Base-by-base conservation (phyloP, 64 coral and sea anemone genomes). In the Dendrophyllia cribrosa region DNA sequence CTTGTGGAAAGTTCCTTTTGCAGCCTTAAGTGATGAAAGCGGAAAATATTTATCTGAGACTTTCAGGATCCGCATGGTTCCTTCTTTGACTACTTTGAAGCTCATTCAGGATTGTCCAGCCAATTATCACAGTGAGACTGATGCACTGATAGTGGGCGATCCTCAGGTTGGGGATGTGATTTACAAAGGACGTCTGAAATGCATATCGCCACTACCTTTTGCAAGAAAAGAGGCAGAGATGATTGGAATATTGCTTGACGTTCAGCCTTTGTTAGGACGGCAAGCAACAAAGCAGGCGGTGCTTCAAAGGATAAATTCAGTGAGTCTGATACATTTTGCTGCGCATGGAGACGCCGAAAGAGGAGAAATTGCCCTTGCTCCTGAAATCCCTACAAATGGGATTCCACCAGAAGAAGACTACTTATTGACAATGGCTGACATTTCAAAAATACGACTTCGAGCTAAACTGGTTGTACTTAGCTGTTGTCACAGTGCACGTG, bases 311-410 rank as follows among this genome's bases (percentile, higher is more conserved):
- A 22, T 74, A 22, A 26, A 87, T 15, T 63, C 19, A 9, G 67
- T 58, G 15, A 70, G 47, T 43, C n/a, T 87, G 17, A 67, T 87
- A 12, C 85, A 87, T 61, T 23, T 87, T 87, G 85, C 85, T 48
- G 85, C 85, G 0, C 85, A 87, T 23, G 85, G 85, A 0, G 48
- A 44, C 24, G 72, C 65, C 0, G 85, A 87, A 4, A 70, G 67
- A 25, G 85, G 85, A 55, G 68, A 87, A 21, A 87, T 87, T 26
- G 46, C 13, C 22, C 16, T 87, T 43, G 47, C 85, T 8, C 50
- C 85, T 5, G 48, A 8, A 13, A 1, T 5, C 1, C 51, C 8
- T 43, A 47, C 0, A 8, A 55, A 70, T 3, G 51, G 58, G 24
- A 58, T 3, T 43, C 56, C 56, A 5, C 11, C 22, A 2, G 55